These are phyloP conservation scores for Dendroctonus valens DNA, from an alignment of 1,140 invertebrate species.

Conservation along the genomic window DNA sequence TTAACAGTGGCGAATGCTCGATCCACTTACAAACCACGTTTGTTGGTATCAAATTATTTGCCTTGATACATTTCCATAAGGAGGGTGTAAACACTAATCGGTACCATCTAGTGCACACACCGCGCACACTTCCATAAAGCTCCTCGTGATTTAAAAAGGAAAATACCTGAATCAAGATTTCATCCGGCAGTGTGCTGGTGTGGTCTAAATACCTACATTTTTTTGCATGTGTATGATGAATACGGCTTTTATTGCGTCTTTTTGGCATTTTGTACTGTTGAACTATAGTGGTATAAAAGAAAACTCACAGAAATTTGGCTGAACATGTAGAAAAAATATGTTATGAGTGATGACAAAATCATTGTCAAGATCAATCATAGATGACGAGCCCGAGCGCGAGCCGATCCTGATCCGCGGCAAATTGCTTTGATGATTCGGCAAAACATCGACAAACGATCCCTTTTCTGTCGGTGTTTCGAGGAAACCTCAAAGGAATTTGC, in stretches of 20 bases:
- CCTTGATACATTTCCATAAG: conserved; percentile 34
- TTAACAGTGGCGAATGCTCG: conserved; percentile 31
- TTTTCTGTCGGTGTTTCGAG: too few species aligned
- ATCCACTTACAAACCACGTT: conserved; percentile 35
- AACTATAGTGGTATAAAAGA: too few species aligned
- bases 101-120: conserved; percentile 33
- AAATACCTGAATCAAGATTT: conserved; percentile 36
- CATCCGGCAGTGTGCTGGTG: conserved; percentile 31
- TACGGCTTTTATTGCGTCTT: background rate
- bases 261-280: too few species aligned
- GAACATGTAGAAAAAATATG: too few species aligned
- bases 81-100: conserved; percentile 27
- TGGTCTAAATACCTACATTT: conserved; percentile 23
- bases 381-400: too few species aligned
- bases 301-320: too few species aligned
- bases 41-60: conserved; percentile 30
- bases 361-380: too few species aligned
- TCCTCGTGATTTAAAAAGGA: conserved; percentile 33
- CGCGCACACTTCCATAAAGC: conserved; percentile 32
- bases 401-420: too few species aligned
- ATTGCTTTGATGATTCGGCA: too few species aligned
- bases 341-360: too few species aligned
- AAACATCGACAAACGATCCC: too few species aligned
- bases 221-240: conserved; percentile 10
- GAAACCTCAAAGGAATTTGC: too few species aligned